A percentile compares a stretch with the other conserved stretches of the same genome.
These are phyloP conservation scores for Campylorhamphus procurvoides DNA, from an alignment of 2,113 vertebrate species.

Conservation along the genomic window DNA sequence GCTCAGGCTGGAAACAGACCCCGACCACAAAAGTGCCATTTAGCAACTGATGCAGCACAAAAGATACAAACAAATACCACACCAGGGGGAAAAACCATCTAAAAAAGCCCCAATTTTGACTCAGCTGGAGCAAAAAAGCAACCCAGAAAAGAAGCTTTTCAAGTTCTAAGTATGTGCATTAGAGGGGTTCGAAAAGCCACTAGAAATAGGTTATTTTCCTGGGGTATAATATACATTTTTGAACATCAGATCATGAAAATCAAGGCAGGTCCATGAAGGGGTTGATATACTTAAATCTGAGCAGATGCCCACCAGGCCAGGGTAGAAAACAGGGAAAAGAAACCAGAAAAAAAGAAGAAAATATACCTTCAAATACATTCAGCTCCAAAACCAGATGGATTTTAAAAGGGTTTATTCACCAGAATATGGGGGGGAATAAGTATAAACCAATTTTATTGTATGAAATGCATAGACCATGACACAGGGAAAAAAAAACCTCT, in stretches of 20 bases:
- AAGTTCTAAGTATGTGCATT: not conserved
- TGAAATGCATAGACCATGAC: not conserved
- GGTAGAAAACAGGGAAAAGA: not conserved
- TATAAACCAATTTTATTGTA: not conserved
- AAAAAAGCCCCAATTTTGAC: not conserved
- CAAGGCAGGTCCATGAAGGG: not conserved
- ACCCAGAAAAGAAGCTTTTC: not conserved
- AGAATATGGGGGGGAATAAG: not conserved
- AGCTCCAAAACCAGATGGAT: not conserved
- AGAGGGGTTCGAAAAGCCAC: not conserved
- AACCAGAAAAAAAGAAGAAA: too few species aligned
- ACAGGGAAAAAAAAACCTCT: not conserved
- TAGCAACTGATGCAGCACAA: conserved; percentile 16
- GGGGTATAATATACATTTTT: not conserved
- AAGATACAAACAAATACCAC: conserved; percentile 36
- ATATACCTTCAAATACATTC: not conserved
- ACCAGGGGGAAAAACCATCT: not conserved
- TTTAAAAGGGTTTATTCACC: not conserved
- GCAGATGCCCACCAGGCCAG: not conserved
- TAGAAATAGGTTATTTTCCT: not conserved
- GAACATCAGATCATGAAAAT: not conserved
- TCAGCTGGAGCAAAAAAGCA: not conserved
- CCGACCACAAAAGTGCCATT: conserved; percentile 26
- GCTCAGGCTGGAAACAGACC: conserved; percentile 21
- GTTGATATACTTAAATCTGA: not conserved